Evolutionary conservation across 53 echinoderm and acorn worm species (phyloP), one percentile per base, ranked within the genome.

Genomic region (Paelopatides confundens): DNA sequence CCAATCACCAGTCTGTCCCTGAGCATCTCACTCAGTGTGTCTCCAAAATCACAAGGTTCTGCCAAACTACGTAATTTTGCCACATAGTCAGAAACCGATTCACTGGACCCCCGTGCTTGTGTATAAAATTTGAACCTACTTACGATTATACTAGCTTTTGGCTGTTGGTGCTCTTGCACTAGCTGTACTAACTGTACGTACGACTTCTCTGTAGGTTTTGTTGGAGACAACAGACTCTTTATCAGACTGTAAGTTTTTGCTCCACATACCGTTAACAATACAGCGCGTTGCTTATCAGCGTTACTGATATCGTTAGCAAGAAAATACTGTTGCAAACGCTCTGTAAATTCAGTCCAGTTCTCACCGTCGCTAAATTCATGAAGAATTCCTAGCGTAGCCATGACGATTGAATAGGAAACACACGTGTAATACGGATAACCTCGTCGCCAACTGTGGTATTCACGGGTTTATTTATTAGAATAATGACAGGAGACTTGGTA

Each of bases 1-100:
- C 90, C 85, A 17, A 47, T 70, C 13, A 90, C 90, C 39, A 90
- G 34, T 3, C 85, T 70, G 70, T 90, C 90, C 21, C 90, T 70
- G 14, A 85, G 39, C 85, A 85, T 85, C 12, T 85, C 76, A 62
- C 68, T 62, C 15, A 90, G 33, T 27, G 90, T 69, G 6, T 0
- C 33, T 15, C 89, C 89, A 82, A 82, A 82, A 3, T 89, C 76
- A 51, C 90, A 90, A 28, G 47, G 47, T 14, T 62, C 51, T 23
- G 90, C 82, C 8, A 51, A 65, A 46, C 66, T 35, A 1, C 82
- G 28, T 21, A 68, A 37, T 23, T 54, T 50, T 51, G 90, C 90
- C 14, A 62, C 21, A 32, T 67, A 81, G 11, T 68, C 70, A 10
- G 90, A 9, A 31, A 85, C 35, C 2, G 90, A 31, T 62, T 71